phyloP scores from a whole-genome alignment of 2,888 invertebrate species.

The Drosophila hamatofila region DNA sequence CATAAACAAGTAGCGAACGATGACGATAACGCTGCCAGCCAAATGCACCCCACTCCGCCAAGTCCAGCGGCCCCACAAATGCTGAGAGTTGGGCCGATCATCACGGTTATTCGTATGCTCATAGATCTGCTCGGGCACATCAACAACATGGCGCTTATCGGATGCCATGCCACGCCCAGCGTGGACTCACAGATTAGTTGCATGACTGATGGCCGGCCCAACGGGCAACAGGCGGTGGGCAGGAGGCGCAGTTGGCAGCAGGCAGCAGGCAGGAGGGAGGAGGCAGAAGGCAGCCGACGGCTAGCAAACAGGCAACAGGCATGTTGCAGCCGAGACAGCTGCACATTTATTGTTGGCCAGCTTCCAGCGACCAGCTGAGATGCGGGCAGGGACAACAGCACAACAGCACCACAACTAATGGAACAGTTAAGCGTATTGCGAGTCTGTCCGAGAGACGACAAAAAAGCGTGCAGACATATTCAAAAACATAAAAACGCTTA shows the following conservation, averaged over 20 bases:
- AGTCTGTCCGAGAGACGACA: background rate
- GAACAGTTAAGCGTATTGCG: conserved; percentile 26
- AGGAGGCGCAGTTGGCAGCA: background rate
- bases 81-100: conserved; percentile 7
- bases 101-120: conserved; percentile 40
- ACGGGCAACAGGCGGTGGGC: conserved; percentile 12
- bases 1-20: conserved; percentile 64
- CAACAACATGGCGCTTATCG: conserved; percentile 60
- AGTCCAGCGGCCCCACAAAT: background rate
- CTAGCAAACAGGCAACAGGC: background rate
- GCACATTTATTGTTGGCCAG: conserved; percentile 1
- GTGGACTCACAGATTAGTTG: conserved; percentile 49
- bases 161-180: conserved; percentile 27
- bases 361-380: conserved; percentile 1
- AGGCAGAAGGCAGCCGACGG: background rate
- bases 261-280: background rate
- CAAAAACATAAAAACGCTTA: conserved; percentile 5
- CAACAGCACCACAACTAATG: conserved; percentile 13
- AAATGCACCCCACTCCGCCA: too few relatives aligned
- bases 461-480: conserved; percentile 3
- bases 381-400: background rate
- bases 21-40: conserved; percentile 37
- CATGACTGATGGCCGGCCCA: conserved; percentile 52
- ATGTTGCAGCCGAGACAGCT: conserved; percentile 1
- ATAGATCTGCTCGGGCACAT: conserved; percentile 47